A percentile compares a stretch with the other conserved stretches of the same genome.
phyloP scores from a whole-genome alignment of 2,113 vertebrate species.

The Riparia riparia region DNA sequence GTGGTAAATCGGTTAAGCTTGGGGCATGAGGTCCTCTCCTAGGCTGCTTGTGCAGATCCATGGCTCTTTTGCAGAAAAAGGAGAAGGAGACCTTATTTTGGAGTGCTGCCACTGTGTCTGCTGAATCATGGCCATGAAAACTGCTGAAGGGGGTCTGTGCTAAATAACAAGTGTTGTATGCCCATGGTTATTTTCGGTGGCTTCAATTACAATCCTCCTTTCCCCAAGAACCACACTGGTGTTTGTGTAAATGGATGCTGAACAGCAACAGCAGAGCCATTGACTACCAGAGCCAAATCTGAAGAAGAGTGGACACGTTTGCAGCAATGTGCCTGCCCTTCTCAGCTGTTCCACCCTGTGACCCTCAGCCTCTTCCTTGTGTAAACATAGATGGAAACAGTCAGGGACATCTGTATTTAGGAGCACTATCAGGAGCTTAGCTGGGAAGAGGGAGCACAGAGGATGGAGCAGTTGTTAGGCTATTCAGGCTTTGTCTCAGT shows the following conservation, averaged over 20 bases:
- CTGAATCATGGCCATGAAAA: conserved; percentile 51
- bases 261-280: conserved; percentile 28
- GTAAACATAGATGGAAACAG: conserved; percentile 49
- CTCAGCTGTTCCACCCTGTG: background rate
- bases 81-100: background rate
- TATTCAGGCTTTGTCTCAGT: conserved; percentile 59
- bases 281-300: background rate
- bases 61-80: background rate
- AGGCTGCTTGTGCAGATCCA: background rate
- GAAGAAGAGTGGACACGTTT: conserved; percentile 47
- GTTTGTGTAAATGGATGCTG: conserved; percentile 60
- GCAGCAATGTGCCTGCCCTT: conserved; percentile 14
- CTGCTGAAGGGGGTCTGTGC: conserved; percentile 59
- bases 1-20: background rate
- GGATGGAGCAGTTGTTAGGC: conserved; percentile 32
- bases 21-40: background rate
- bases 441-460: conserved; percentile 33
- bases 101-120: background rate
- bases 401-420: conserved; percentile 28
- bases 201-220: conserved; percentile 73
- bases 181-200: conserved; percentile 78
- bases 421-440: conserved; percentile 36
- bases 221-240: conserved; percentile 33
- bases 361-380: conserved; percentile 11
- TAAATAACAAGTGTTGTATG: conserved; percentile 70